These are phyloP conservation scores for Actenoides hombroni DNA, from an alignment of 2,113 vertebrate genomes.

Conservation along the genomic window DNA sequence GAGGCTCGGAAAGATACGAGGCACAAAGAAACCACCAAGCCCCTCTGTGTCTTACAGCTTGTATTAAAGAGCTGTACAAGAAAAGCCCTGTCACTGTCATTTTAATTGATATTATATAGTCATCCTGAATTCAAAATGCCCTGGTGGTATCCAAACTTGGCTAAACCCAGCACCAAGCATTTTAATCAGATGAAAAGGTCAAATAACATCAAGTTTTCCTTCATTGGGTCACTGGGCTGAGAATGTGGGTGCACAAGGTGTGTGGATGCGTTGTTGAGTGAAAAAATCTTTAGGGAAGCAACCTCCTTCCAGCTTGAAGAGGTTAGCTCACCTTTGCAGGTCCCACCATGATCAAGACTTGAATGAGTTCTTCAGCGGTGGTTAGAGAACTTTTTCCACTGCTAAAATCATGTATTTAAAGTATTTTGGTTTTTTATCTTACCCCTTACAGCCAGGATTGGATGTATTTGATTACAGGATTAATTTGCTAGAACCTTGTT, in stretches of 20 bases:
- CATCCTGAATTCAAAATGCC: slow-evolving; percentile 30
- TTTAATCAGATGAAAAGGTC: slow-evolving; percentile 58
- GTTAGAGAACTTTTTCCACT: not conserved
- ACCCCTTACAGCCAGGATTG: not conserved
- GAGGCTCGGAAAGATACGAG: slow-evolving; percentile 63
- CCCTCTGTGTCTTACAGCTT: slow-evolving; percentile 52
- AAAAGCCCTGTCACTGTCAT: slow-evolving; percentile 52
- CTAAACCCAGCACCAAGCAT: not conserved
- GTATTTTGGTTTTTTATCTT: not conserved
- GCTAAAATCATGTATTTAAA: not conserved
- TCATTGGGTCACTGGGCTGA: slow-evolving; percentile 28
- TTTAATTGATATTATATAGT: slow-evolving; percentile 59
- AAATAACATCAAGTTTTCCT: slow-evolving; percentile 18
- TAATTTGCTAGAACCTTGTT: not conserved
- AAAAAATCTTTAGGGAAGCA: not conserved
- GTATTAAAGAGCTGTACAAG: slow-evolving; percentile 51
- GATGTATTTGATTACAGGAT: not conserved
- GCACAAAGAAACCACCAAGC: slow-evolving; percentile 72
- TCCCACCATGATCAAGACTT: not conserved
- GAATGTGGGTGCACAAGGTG: not conserved
- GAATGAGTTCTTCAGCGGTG: not conserved
- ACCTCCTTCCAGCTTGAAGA: not conserved
- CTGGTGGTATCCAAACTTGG: not conserved
- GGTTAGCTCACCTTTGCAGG: not conserved
- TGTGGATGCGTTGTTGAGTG: not conserved